Conservation (phyloP, 2,113 vertebrate species). For the Rhinolophus ferrumequinum region DNA sequence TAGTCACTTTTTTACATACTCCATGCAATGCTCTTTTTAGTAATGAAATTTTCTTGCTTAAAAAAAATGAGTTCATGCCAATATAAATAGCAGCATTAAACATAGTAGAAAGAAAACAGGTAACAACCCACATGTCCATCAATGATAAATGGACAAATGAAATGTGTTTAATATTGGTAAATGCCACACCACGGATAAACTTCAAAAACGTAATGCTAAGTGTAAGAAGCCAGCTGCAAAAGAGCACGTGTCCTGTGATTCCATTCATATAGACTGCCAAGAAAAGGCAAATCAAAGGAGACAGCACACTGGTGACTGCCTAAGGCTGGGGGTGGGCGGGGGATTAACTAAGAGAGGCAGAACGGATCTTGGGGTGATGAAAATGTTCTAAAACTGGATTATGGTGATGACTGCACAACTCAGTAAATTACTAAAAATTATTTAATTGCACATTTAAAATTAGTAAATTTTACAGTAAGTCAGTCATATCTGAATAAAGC, state of each 20-base stretch:
- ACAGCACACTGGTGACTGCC: not conserved
- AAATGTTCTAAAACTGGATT: not conserved
- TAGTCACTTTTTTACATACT: not conserved
- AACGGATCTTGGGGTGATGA: not conserved
- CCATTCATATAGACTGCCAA: not conserved
- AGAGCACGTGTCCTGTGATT: not conserved
- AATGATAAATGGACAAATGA: not conserved
- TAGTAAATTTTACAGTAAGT: not conserved
- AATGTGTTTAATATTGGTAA: not conserved
- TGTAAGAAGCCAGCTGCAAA: not conserved
- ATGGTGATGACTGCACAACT: not conserved
- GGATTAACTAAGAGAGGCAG: not conserved
- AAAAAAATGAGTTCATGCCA: not conserved
- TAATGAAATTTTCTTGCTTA: constrained; percentile 12
- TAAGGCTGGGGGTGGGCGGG: not conserved
- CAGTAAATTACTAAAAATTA: not conserved
- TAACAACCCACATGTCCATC: not conserved
- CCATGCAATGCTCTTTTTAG: not conserved
- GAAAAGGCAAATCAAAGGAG: not conserved
- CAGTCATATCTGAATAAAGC: not conserved
- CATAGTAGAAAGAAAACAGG: not conserved
- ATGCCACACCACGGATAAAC: not conserved
- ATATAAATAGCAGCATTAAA: not conserved
- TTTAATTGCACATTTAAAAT: not conserved
- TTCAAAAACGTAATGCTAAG: not conserved